Base-by-base conservation (phyloP, 2,888 invertebrate genomes). In the Epirrhoe tristata region DNA sequence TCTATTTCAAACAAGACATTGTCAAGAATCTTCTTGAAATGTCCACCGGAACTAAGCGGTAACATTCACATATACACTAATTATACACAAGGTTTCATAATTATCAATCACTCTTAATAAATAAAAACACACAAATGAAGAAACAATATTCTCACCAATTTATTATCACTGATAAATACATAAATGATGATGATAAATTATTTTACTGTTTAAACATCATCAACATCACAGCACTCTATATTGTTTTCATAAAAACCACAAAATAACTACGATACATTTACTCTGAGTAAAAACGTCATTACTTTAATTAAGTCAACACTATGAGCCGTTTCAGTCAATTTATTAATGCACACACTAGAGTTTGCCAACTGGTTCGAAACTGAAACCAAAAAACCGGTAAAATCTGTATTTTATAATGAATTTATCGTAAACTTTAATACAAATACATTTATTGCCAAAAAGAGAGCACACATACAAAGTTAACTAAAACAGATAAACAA, bases 281-380 rank as follows among this genome's bases (percentile, higher is more conserved):
- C 56, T 58, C 10, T 12, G 10, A 61, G 72, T 68, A 70, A 64
- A 70, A 67, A 62, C 67, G 66, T 71, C 63, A 76, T 76, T 76
- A 76, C 75, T 71, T 75, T 75, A 75, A 77, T 76, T 72, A 76
- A 74, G 69, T 67, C 74, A 73, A 73, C 70, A 70, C 62, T 46
- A 58, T 51, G 57, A 72, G 68, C 70, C 65, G 66, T 74, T 78
- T 74, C 70, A 71, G 66, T 66, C 71, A 74, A 79, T 76, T 76
- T 75, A 75, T 75, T 74, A 75, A 76, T 72, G 67, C 68, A 71
- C 69, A 62, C 61, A 12, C 39, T 56, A 67, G 46, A 52, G 67
- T 67, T 43, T 58, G 43, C 48, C 24, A 36, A 39, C 14, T 43
- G 39, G 14, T 14, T 48, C 48, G 5, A 16, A 14, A 48, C 14